Evolutionary conservation across 2,113 vertebrate species (phyloP).

Genomic region (Thamnophis sirtalis): DNA sequence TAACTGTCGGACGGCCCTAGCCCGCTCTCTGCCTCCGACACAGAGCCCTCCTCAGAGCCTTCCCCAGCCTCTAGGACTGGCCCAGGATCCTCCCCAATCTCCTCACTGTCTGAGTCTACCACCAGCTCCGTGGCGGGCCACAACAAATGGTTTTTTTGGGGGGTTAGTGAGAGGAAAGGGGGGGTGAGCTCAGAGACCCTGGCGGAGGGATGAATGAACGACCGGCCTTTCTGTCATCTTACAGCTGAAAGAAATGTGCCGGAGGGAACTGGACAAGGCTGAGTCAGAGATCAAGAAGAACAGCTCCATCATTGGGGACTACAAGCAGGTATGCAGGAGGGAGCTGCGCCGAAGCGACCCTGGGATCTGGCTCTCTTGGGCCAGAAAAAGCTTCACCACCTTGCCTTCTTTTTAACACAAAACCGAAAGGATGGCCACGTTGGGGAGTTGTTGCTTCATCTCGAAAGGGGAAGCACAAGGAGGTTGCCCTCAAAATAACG

Average conservation of each 20-base stretch:
- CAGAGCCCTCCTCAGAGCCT: too few species aligned
- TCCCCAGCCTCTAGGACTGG: too few species aligned
- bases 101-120: too few species aligned
- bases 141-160: too few species aligned
- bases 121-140: too few species aligned
- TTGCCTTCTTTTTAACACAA: background rate
- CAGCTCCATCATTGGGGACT: conserved; percentile 96
- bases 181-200: background rate
- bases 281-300: conserved; percentile 98
- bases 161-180: background rate
- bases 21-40: too few species aligned
- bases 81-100: too few species aligned
- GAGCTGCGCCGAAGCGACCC: background rate
- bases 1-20: too few species aligned
- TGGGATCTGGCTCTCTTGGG: background rate
- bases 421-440: background rate
- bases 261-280: conserved; percentile 92
- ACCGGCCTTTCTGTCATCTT: background rate
- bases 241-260: conserved; percentile 98
- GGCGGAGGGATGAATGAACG: background rate
- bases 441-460: background rate
- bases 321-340: conserved; percentile 85
- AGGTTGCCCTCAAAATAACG: background rate
- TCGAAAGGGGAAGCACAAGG: background rate
- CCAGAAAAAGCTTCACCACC: background rate